Conservation (phyloP, 2,888 invertebrate genomes). For the Caradrina kadenii region DNA sequence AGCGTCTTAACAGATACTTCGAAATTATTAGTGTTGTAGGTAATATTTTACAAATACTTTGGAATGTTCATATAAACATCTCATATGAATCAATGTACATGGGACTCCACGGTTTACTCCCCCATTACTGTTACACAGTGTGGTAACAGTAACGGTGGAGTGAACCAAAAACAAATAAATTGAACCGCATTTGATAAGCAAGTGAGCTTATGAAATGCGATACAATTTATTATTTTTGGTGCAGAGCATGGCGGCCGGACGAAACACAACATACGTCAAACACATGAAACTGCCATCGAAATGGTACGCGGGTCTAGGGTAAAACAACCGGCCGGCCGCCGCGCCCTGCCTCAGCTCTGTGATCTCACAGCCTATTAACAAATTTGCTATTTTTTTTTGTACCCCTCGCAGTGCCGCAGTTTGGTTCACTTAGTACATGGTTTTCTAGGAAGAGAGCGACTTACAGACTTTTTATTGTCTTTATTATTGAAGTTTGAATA, state of each 20-base stretch:
- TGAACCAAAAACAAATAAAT: too few species aligned
- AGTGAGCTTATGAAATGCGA: conserved; percentile 53
- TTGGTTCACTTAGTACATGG: conserved; percentile 37
- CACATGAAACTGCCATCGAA: conserved; percentile 67
- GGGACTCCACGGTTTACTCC: conserved; percentile 66
- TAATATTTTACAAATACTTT: conserved; percentile 90
- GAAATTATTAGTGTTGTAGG: conserved; percentile 90
- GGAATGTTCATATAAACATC: conserved; percentile 90
- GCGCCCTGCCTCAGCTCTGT: conserved; percentile 55
- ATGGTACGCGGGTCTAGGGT: conserved; percentile 75
- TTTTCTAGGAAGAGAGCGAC: conserved; percentile 61
- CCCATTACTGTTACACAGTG: conserved; percentile 49
- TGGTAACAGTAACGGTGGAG: too few species aligned
- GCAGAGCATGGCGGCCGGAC: conserved; percentile 52
- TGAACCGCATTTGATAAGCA: conserved; percentile 6
- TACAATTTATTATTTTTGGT: conserved; percentile 60
- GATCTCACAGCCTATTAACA: conserved; percentile 77
- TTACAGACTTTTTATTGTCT: conserved; percentile 54
- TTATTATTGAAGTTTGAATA: conserved; percentile 44
- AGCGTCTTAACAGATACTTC: conserved; percentile 90
- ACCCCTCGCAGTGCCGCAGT: conserved; percentile 74
- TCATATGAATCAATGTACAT: conserved; percentile 86
- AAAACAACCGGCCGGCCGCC: conserved; percentile 72
- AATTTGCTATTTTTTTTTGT: conserved; percentile 87
- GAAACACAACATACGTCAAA: conserved; percentile 67